These are phyloP conservation scores for Philotrypesis tridentata DNA, from an alignment of 1,140 invertebrate genomes.

Conservation along the genomic window DNA sequence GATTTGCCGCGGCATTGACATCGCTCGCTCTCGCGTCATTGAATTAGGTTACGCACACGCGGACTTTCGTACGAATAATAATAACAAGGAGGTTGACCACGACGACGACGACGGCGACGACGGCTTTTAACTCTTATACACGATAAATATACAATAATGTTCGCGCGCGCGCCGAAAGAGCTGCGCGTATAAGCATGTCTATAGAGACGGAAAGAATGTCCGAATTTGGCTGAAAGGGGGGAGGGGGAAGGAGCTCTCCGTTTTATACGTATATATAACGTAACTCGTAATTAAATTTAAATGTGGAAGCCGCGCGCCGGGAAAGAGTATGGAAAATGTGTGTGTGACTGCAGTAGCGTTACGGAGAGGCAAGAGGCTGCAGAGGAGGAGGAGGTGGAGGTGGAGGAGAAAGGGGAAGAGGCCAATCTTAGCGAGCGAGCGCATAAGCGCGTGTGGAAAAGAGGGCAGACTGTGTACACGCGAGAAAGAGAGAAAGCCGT, in stretches of 20 bases:
- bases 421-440: slow-evolving; percentile 60
- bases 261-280: no score
- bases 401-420: slow-evolving; percentile 51
- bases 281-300: no score
- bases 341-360: background rate
- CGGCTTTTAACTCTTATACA: background rate
- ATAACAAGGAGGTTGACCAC: background rate
- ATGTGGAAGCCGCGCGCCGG: no score
- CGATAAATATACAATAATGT: background rate
- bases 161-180: background rate
- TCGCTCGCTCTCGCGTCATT: slow-evolving; percentile 50
- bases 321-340: no score
- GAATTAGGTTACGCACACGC: slow-evolving; percentile 64
- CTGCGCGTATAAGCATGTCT: no score
- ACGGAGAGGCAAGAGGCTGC: background rate
- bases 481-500: background rate
- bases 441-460: slow-evolving; percentile 39
- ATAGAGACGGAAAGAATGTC: no score
- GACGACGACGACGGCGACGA: background rate
- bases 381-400: background rate
- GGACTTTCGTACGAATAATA: slow-evolving; percentile 51
- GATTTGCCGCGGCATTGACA: background rate
- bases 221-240: no score
- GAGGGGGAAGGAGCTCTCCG: no score
- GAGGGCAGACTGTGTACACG: background rate